Evolutionary conservation across 2,797 vertebrate species (phyloP).

Genomic region (Rhodeus uyekii): DNA sequence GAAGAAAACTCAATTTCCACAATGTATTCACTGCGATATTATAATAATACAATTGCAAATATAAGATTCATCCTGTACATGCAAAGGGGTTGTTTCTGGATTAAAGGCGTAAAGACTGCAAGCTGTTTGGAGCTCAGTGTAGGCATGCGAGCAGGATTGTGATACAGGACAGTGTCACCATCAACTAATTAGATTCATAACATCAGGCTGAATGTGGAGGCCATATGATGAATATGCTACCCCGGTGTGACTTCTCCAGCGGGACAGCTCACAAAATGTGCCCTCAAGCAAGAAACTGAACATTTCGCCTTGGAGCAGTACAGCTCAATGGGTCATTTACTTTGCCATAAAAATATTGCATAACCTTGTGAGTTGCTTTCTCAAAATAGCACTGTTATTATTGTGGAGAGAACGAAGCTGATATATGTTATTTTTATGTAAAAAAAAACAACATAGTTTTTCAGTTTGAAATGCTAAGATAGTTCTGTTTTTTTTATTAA

Average conservation of each 20-base stretch:
- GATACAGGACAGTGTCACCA: constrained; percentile 64
- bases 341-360: constrained; percentile 22
- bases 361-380: neutral
- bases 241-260: constrained; percentile 78
- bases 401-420: neutral
- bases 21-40: neutral
- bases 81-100: constrained; percentile 32
- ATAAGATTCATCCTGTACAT: neutral
- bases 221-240: constrained; percentile 81
- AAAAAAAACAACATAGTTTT: too few species aligned
- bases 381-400: neutral
- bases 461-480: neutral
- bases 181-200: constrained; percentile 83
- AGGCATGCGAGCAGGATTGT: neutral
- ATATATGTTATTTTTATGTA: neutral
- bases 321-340: constrained; percentile 34
- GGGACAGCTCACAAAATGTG: constrained; percentile 72
- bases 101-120: constrained; percentile 31
- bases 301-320: constrained; percentile 27
- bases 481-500: neutral
- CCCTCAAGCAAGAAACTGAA: constrained; percentile 53
- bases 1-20: neutral
- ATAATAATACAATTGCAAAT: constrained; percentile 13
- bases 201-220: constrained; percentile 82
- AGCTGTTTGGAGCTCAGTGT: constrained; percentile 15